Percentiles rank a stretch among this genome's conserved stretches.
These are phyloP conservation scores for Psittacara wagleri DNA, from an alignment of 2,113 vertebrate genomes.

Conservation along the genomic window DNA sequence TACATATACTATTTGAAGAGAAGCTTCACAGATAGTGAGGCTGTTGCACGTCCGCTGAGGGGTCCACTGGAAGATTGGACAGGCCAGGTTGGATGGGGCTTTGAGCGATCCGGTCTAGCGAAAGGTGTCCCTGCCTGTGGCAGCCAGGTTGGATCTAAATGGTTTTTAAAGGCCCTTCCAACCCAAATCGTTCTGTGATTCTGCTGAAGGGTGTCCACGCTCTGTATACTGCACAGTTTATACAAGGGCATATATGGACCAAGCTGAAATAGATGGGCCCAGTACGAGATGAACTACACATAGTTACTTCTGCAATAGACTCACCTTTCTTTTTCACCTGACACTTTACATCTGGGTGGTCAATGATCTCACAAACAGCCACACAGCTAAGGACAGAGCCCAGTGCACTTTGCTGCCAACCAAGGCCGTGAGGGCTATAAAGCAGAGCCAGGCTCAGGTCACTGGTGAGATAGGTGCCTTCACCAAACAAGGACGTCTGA, in stretches of 20 bases:
- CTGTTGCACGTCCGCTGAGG: background rate
- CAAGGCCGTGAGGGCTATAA: slow-evolving; percentile 90
- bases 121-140: background rate
- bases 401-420: slow-evolving; percentile 86
- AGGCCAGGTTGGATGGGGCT: background rate
- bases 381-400: slow-evolving; percentile 92
- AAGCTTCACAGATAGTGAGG: background rate
- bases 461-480: slow-evolving; percentile 97
- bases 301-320: background rate
- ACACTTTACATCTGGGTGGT: slow-evolving; percentile 97
- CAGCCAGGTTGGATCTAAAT: background rate
- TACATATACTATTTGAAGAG: background rate
- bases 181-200: background rate
- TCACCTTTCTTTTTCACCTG: slow-evolving; percentile 94
- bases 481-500: slow-evolving; percentile 95
- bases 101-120: background rate
- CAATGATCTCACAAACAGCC: slow-evolving; percentile 94
- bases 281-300: background rate
- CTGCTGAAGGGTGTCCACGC: background rate
- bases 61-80: background rate
- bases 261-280: background rate
- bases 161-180: background rate
- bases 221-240: too few species aligned
- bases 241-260: rapidly evolving
- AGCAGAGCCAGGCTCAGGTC: slow-evolving; percentile 97